Base-by-base conservation (phyloP, 2,888 invertebrate species). In the Eristalis pertinax region DNA sequence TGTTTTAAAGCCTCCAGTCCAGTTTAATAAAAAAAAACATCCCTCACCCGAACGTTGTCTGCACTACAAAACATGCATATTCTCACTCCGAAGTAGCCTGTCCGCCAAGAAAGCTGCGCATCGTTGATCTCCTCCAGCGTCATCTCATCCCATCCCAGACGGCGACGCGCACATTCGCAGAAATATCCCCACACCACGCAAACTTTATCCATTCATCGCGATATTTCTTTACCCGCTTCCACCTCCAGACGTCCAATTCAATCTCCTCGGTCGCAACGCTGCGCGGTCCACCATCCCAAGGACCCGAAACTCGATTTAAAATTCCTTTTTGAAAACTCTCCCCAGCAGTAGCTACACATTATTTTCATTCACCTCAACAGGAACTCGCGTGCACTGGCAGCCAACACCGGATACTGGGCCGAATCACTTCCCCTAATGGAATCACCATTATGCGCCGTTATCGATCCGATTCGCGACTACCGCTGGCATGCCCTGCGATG, bases 401-500 rank as follows among this genome's bases (percentile, higher is more conserved):
- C 91, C 69, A 92, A 92, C 86, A 92, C 93, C 41, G 96, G 96
- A 15, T 96, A 96, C 91, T 97, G 96, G 96, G 96, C 96, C 82
- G 95, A 96, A 68, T 93, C 94, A 13, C 91, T 95, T 84, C 96
- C 96, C 0, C 94, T 95, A 38, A 95, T 95, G 91, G 93, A 95
- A 74, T 92, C 93, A 3, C 95, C 96, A 0, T 94, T 96, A 4
- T 97, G 97, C 91, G 96, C 96, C 26, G 96, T 96, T 65, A 95
- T 96, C 81, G 96, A 96, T 92, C 96, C 97, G 1, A 94, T 95
- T 4, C 95, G 95, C 11, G 96, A 96, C 93, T 96, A 96, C 93
- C 95, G 96, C 88, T 97, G 96, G 97, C 96, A 96, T 91, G 95
- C 96, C 0, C 94, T 96, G 67, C 94, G 95, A 13, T 97, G 97